Conservation (phyloP, 2,113 vertebrate species). For the Anas platyrhynchos region DNA sequence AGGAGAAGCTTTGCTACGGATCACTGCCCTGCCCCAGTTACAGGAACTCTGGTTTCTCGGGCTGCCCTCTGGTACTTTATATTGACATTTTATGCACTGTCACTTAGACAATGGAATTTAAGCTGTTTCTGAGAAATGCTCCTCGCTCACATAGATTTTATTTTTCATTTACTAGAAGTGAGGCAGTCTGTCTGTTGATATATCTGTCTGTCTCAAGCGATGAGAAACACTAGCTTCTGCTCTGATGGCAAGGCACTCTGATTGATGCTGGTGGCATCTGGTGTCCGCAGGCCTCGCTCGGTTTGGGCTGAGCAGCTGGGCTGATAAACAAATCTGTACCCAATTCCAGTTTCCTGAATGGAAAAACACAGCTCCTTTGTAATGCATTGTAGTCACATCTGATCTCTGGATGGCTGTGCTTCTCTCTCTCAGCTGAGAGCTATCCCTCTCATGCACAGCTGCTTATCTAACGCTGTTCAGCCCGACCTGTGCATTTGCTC, state of each 20-base stretch:
- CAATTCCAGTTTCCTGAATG: slow-evolving; percentile 62
- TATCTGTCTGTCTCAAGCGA: neutral
- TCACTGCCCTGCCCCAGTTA: neutral
- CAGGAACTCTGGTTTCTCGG: neutral
- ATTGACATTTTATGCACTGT: neutral
- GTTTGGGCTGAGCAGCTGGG: slow-evolving; percentile 42
- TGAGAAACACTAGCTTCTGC: neutral
- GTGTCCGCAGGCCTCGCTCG: neutral
- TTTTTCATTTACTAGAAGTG: neutral
- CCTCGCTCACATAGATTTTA: neutral
- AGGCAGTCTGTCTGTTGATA: slow-evolving; percentile 7
- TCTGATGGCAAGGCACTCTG: neutral
- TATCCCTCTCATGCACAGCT: slow-evolving; percentile 51
- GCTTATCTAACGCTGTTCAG: slow-evolving; percentile 38
- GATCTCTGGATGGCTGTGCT: neutral
- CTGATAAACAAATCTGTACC: slow-evolving; percentile 67
- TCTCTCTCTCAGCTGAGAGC: slow-evolving; percentile 33
- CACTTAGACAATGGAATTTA: neutral
- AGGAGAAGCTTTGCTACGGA: neutral
- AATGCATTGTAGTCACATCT: slow-evolving; percentile 60
- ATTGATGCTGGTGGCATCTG: slow-evolving; percentile 61
- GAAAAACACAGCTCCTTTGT: slow-evolving; percentile 70
- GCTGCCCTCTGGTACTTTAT: neutral
- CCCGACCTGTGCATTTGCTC: rapidly evolving
- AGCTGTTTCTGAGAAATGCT: neutral